Evolutionary conservation across 30 jellyfish, hydroid and myxozoan genomes (phyloP).

Genomic region (Hydractinia symbiolongicarpus): DNA sequence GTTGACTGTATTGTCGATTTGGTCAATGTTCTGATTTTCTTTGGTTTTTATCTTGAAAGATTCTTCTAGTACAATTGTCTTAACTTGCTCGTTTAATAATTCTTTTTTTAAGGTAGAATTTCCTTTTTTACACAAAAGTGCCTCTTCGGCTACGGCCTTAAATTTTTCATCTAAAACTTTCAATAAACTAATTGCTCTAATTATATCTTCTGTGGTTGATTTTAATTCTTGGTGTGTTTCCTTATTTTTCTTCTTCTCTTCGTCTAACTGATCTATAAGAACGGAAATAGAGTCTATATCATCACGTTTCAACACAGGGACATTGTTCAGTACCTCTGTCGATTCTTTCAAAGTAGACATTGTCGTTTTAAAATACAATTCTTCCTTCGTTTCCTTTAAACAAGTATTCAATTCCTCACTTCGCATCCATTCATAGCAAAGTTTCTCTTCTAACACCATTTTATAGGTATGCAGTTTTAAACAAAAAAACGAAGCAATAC

Average conservation of each 20-base stretch:
- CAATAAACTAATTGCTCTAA: neutral
- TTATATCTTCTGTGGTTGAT: constrained; percentile 1
- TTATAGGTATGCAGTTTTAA: neutral
- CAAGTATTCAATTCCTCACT: neutral
- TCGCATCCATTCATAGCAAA: neutral
- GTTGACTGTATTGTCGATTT: too few relatives aligned
- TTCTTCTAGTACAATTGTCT: neutral
- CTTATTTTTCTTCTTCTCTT: neutral
- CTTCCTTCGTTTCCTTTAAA: neutral
- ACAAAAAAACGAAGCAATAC: neutral
- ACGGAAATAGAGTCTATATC: neutral
- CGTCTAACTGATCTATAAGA: neutral
- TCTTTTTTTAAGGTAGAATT: neutral
- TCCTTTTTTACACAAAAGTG: neutral
- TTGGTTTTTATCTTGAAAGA: too few relatives aligned
- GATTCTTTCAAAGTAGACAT: neutral
- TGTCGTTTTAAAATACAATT: neutral
- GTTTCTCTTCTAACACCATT: neutral
- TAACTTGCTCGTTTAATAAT: constrained; percentile 6
- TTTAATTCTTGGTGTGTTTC: neutral
- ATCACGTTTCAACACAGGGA: constrained; percentile 4
- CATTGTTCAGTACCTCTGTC: neutral
- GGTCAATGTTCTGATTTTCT: too few relatives aligned
- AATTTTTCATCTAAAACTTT: neutral
- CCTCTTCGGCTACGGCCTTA: neutral